phyloP scores from a whole-genome alignment of 92 coral and sea anemone species.

The Meandrina meandrites region DNA sequence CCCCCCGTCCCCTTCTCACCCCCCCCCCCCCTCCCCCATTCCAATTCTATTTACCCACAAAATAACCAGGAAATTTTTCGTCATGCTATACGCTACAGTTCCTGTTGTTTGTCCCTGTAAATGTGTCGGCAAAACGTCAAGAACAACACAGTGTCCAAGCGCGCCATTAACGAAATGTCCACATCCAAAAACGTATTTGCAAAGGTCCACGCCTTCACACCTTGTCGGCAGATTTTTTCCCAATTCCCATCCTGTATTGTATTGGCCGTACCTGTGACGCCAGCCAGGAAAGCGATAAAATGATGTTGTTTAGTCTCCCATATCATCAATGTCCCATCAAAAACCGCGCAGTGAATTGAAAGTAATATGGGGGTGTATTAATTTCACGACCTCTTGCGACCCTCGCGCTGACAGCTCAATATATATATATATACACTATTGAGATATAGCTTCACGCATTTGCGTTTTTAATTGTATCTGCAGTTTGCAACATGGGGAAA shows the following conservation, averaged over 20 bases:
- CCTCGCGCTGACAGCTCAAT: conserved; percentile 27
- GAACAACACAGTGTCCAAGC: not conserved
- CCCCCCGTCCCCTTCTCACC: too few relatives aligned
- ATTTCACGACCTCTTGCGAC: conserved; percentile 39
- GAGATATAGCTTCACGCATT: conserved; percentile 12
- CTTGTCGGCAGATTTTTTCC: conserved; percentile 3
- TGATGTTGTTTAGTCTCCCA: conserved; percentile 18
- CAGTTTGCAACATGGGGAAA: conserved; percentile 13
- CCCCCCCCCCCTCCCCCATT: not conserved
- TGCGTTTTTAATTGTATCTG: not conserved
- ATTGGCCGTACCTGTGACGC: conserved; percentile 16
- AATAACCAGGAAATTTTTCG: not conserved
- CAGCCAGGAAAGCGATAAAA: conserved; percentile 37
- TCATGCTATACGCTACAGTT: not conserved
- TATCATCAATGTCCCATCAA: conserved; percentile 19
- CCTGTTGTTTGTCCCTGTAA: not conserved
- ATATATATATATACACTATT: conserved; percentile 13
- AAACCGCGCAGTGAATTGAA: conserved; percentile 30
- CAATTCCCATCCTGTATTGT: not conserved
- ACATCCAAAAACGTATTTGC: not conserved
- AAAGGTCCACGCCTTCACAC: not conserved
- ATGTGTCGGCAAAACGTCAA: not conserved
- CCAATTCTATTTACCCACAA: not conserved
- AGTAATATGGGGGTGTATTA: conserved; percentile 34
- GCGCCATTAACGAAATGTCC: not conserved